phyloP scores from a whole-genome alignment of 2,888 invertebrate species.

The Clepsis dumicolana region DNA sequence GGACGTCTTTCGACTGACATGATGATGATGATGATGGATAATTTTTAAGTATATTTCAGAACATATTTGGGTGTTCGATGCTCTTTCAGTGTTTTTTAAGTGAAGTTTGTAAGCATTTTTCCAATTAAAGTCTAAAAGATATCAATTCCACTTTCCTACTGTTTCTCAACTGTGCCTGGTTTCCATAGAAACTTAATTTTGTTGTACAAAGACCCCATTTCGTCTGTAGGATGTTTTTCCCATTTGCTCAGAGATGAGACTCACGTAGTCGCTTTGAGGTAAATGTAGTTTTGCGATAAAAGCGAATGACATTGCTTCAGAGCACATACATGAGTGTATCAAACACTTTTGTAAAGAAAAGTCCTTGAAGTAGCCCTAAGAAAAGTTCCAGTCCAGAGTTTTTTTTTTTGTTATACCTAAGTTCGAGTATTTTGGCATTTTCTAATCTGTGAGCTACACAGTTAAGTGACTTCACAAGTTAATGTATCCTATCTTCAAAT shows the following conservation, averaged over 20 bases:
- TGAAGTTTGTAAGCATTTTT: neutral
- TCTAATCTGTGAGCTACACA: too few relatives aligned
- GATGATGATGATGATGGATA: too few relatives aligned
- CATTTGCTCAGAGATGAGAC: slow-evolving; percentile 20
- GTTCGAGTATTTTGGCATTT: too few relatives aligned
- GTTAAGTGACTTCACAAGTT: too few relatives aligned
- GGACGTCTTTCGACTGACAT: too few relatives aligned
- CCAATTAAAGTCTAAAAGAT: neutral
- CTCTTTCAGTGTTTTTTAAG: too few relatives aligned
- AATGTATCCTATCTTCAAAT: too few relatives aligned
- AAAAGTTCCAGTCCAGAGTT: too few relatives aligned
- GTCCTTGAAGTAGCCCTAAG: too few relatives aligned
- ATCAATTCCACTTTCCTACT: neutral
- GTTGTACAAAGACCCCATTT: slow-evolving; percentile 41
- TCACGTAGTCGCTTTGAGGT: slow-evolving; percentile 17
- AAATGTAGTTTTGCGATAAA: neutral
- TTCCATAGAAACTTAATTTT: slow-evolving; percentile 45
- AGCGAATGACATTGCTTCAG: neutral
- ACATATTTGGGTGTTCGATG: neutral
- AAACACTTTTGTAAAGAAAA: neutral
- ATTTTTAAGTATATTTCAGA: too few relatives aligned
- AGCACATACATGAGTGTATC: too few relatives aligned
- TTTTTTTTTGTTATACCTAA: too few relatives aligned
- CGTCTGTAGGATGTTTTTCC: slow-evolving; percentile 24
- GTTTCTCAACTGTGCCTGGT: neutral